Percentiles rank a stretch among this genome's conserved stretches.
phyloP scores from a whole-genome alignment of 1,140 invertebrate species.

The Atta colombica region DNA sequence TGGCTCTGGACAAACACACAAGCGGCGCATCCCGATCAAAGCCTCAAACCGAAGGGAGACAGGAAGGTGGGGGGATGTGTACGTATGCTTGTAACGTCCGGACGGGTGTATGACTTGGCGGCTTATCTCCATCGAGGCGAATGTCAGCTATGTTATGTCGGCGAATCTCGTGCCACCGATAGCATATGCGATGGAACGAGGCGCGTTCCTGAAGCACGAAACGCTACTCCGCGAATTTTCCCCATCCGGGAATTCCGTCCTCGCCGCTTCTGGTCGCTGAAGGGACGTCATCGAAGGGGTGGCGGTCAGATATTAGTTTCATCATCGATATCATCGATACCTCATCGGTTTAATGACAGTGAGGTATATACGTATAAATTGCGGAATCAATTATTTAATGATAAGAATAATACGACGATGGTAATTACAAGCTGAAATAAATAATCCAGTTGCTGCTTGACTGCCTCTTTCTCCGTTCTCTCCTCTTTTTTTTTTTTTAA shows the following conservation, averaged over 20 bases:
- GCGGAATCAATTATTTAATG: neutral
- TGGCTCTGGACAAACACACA: conserved; percentile 18
- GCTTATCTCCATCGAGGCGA: conserved; percentile 67
- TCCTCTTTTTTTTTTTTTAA: conserved; percentile 22
- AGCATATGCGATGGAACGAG: conserved; percentile 68
- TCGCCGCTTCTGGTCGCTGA: neutral
- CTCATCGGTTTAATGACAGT: neutral
- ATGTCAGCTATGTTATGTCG: conserved; percentile 65
- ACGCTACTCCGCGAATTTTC: conserved; percentile 68
- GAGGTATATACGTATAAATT: neutral
- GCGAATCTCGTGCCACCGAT: conserved; percentile 68
- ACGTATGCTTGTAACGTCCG: neutral
- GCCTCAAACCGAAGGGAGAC: neutral
- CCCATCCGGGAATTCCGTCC: conserved; percentile 55
- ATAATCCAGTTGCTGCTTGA: neutral
- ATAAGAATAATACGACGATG: neutral
- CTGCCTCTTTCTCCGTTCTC: neutral
- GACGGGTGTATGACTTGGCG: conserved; percentile 24
- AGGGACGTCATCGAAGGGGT: neutral
- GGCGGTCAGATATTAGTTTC: neutral
- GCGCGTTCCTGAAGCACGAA: conserved; percentile 71
- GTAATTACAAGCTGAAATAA: conserved; percentile 7
- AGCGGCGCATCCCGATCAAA: neutral
- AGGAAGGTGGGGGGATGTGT: neutral
- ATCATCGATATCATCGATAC: neutral